Evolutionary conservation across 2,797 vertebrate genomes (phyloP).

Genomic region (Mustela erminea): DNA sequence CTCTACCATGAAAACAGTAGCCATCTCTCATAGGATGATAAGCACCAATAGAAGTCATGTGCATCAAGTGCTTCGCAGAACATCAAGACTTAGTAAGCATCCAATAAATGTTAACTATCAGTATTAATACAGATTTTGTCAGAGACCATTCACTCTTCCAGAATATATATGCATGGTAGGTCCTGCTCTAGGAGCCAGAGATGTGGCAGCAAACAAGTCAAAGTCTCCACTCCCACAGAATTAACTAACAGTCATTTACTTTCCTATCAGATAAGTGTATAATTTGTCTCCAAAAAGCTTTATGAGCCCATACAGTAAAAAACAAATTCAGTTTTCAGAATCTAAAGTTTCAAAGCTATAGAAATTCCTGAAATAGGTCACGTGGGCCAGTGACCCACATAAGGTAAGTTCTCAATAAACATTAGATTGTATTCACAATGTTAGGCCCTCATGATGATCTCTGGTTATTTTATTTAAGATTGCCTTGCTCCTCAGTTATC

Average conservation of each 20-base stretch:
- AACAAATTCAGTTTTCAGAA: constrained; percentile 35
- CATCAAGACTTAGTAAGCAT: not conserved
- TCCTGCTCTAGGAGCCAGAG: not conserved
- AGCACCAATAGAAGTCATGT: not conserved
- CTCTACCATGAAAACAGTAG: not conserved
- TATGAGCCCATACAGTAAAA: not conserved
- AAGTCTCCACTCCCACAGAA: not conserved
- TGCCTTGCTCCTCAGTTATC: no score
- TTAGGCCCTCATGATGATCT: not conserved
- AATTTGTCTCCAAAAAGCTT: not conserved
- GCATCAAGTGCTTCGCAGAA: constrained; percentile 39
- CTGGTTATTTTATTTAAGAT: not conserved
- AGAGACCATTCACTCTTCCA: constrained; percentile 20
- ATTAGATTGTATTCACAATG: not conserved
- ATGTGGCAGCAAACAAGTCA: not conserved
- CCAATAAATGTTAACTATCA: not conserved
- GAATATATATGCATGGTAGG: not conserved
- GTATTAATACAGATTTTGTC: not conserved
- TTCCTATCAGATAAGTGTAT: not conserved
- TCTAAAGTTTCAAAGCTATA: constrained; percentile 38
- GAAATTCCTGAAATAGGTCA: not conserved
- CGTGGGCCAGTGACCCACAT: not conserved
- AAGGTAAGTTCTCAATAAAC: constrained; percentile 20
- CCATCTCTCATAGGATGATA: not conserved
- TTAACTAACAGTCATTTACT: constrained; percentile 54